Percentiles rank a stretch among this genome's conserved stretches.
phyloP scores from a whole-genome alignment of 2,797 vertebrate species.

The Rhincodon typus region DNA sequence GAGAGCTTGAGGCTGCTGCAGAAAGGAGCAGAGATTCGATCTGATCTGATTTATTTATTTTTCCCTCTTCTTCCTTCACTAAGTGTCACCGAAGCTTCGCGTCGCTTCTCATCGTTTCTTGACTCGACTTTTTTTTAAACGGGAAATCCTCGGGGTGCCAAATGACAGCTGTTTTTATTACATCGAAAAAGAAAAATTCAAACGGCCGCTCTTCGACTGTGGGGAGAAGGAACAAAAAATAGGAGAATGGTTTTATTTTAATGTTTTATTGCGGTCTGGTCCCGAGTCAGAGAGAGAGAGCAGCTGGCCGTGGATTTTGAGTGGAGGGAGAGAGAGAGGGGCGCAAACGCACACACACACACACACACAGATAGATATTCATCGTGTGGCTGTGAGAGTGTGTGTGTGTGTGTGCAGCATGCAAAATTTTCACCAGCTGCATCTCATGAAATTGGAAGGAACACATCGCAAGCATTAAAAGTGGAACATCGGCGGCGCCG shows the following conservation, averaged over 20 bases:
- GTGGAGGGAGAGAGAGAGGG: not conserved
- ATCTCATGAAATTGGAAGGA: conserved; percentile 34
- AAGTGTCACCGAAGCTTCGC: conserved; percentile 16
- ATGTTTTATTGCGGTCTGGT: not conserved
- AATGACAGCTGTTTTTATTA: not conserved
- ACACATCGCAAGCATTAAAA: conserved; percentile 32
- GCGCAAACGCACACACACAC: not conserved
- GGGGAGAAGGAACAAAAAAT: not conserved
- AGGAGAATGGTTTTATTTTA: not conserved
- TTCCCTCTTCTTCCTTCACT: not conserved
- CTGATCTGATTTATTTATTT: not conserved
- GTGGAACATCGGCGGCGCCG: conserved; percentile 19
- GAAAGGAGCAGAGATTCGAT: not conserved
- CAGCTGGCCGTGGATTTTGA: conserved; percentile 28
- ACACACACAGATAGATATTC: conserved; percentile 33
- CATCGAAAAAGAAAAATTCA: not conserved
- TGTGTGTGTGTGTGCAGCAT: conserved; percentile 36
- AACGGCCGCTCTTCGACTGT: not conserved
- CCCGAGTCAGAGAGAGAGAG: not conserved
- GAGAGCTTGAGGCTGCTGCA: conserved; percentile 26
- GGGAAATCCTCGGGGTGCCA: not conserved
- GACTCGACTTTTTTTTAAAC: not conserved
- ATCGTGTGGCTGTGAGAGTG: not conserved
- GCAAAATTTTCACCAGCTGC: conserved; percentile 34
- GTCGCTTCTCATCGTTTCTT: not conserved